Conservation (phyloP, 2,113 vertebrate genomes). For the Bucco capensis region DNA sequence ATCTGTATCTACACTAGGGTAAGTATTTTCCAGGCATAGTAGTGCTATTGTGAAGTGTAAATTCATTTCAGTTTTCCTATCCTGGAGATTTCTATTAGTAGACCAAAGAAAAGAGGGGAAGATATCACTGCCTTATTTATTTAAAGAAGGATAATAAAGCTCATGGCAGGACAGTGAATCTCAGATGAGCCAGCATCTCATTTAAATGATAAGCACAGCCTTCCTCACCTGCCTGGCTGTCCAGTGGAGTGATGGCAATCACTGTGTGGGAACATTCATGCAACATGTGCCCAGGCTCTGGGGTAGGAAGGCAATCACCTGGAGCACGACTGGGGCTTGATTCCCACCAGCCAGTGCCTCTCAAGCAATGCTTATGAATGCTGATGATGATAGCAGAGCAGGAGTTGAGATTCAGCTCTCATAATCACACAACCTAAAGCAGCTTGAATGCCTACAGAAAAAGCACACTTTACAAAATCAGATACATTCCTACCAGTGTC, state of each 20-base stretch:
- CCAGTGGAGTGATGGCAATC: background rate
- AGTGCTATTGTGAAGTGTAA: background rate
- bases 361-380: background rate
- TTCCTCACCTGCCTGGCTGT: background rate
- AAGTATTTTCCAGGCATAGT: background rate
- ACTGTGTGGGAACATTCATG: background rate
- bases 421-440: background rate
- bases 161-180: background rate
- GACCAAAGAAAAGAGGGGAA: background rate
- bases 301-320: background rate
- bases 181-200: background rate
- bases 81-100: background rate
- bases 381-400: background rate
- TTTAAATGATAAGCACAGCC: background rate
- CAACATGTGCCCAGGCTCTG: fast-evolving
- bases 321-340: background rate
- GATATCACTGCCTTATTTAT: background rate
- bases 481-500: background rate
- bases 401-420: background rate
- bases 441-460: background rate
- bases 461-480: conserved; percentile 41
- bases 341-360: background rate
- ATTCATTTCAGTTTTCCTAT: background rate
- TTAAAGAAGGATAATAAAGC: conserved; percentile 45
- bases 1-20: background rate